These are phyloP conservation scores for Agrotis puta DNA, from an alignment of 2,888 invertebrate species.

Conservation along the genomic window DNA sequence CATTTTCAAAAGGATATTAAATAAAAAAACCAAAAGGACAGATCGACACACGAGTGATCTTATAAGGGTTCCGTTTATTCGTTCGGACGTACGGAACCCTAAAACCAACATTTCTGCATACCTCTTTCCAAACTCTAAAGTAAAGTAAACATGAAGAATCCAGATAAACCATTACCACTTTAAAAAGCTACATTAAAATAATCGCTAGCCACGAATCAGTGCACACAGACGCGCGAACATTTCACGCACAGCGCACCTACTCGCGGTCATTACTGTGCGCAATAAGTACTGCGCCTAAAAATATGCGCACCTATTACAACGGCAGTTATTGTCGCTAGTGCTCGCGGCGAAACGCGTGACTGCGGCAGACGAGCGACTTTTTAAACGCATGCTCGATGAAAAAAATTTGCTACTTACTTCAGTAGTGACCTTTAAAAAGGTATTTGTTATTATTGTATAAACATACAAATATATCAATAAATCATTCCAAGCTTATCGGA, in stretches of 20 bases:
- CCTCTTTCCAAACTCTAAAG: not conserved
- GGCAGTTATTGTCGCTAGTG: conserved; percentile 73
- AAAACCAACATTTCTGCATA: not conserved
- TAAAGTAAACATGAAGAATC: conserved; percentile 15
- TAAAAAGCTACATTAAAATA: conserved; percentile 52
- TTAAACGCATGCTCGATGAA: no score
- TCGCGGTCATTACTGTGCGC: conserved; percentile 67
- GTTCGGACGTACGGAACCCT: no score
- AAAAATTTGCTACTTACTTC: not conserved
- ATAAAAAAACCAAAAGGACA: no score
- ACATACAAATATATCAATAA: no score
- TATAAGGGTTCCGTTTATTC: no score
- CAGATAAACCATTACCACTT: conserved; percentile 41
- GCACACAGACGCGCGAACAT: conserved; percentile 50
- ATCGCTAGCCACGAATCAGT: conserved; percentile 36
- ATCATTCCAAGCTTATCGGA: no score
- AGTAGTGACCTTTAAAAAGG: not conserved
- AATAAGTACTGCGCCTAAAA: conserved; percentile 70
- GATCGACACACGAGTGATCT: no score
- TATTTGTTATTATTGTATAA: no score
- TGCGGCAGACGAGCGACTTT: conserved; percentile 54
- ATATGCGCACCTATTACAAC: conserved; percentile 77
- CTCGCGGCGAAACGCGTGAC: conserved; percentile 69
- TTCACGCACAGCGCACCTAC: conserved; percentile 47
- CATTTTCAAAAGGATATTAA: no score